Percentiles rank a stretch among this genome's conserved stretches.
phyloP scores from a whole-genome alignment of 2,113 vertebrate species.

The Bolborhynchus lineola region DNA sequence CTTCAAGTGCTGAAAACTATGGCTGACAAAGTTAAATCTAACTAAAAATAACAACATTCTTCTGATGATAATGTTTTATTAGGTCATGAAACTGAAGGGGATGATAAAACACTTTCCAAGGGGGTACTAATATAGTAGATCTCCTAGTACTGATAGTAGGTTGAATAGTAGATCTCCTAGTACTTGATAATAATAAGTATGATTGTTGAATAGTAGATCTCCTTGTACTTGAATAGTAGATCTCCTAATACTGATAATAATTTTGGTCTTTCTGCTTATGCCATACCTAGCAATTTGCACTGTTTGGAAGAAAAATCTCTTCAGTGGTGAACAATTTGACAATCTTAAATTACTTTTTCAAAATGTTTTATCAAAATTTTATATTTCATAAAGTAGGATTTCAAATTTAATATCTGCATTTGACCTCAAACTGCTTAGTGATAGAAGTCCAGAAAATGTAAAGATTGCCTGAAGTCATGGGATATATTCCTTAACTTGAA shows the following conservation, averaged over 20 bases:
- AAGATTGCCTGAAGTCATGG: background rate
- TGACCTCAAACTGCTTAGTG: background rate
- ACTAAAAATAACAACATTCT: background rate
- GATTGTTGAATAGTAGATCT: background rate
- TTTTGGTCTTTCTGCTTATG: background rate
- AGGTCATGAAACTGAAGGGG: background rate
- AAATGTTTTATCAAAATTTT: background rate
- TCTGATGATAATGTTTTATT: background rate
- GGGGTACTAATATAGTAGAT: background rate
- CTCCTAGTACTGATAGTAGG: background rate
- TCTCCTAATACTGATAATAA: background rate
- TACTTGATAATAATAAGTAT: background rate
- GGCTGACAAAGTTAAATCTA: background rate
- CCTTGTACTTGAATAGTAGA: background rate
- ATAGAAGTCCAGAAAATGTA: background rate
- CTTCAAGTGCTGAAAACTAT: background rate
- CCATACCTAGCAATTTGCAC: background rate
- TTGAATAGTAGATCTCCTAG: background rate
- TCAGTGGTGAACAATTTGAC: background rate
- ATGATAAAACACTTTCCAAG: background rate
- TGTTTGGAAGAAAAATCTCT: background rate
- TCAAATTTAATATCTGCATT: background rate
- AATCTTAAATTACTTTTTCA: background rate
- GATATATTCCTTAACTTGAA: background rate
- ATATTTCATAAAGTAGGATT: background rate